These are phyloP conservation scores for Canis aureus DNA, from an alignment of 2,113 vertebrate species.

Conservation along the genomic window DNA sequence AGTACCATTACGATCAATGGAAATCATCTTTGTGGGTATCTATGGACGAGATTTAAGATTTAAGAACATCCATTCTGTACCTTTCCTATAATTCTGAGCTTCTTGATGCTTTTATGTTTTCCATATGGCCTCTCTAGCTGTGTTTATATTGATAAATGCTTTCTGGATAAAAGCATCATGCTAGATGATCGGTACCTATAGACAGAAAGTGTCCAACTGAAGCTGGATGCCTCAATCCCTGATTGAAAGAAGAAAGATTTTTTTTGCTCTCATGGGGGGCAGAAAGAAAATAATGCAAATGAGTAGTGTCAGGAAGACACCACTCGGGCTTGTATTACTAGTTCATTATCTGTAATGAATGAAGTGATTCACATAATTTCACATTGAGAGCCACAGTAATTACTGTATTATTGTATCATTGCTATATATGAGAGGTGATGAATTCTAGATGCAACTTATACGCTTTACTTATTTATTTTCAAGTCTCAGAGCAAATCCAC, in stretches of 20 bases:
- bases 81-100: conserved; percentile 60
- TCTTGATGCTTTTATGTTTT: background rate
- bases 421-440: background rate
- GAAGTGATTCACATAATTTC: conserved; percentile 13
- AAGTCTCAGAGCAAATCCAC: background rate
- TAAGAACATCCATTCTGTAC: conserved; percentile 50
- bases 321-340: background rate
- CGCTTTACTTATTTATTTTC: background rate
- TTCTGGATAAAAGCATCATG: background rate
- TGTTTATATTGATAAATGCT: conserved; percentile 29
- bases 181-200: conserved; percentile 13
- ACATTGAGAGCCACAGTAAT: conserved; percentile 14
- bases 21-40: conserved; percentile 59
- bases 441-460: background rate
- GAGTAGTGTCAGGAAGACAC: background rate
- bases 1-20: background rate
- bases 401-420: background rate
- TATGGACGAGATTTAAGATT: background rate
- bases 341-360: conserved; percentile 29
- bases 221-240: background rate
- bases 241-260: background rate
- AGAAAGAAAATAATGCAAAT: background rate
- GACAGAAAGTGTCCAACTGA: background rate
- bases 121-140: background rate
- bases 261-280: background rate